phyloP scores from a whole-genome alignment of 2,113 vertebrate genomes.

The Todiramphus saurophagus region DNA sequence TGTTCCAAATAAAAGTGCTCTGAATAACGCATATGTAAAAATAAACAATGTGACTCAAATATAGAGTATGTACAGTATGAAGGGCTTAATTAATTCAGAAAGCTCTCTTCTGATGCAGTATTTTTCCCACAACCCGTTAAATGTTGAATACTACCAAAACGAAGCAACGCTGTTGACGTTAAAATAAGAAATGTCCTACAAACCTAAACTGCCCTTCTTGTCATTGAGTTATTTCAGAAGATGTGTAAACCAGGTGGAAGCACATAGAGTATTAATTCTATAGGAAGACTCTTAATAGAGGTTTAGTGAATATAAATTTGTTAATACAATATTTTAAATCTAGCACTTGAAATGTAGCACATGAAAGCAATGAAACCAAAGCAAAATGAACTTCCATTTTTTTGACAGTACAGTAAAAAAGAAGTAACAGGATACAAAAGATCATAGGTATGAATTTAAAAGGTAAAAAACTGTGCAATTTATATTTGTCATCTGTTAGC shows the following conservation, averaged over 20 bases:
- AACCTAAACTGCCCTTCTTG: background rate
- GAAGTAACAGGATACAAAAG: background rate
- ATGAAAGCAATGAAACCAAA: background rate
- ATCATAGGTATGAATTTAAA: background rate
- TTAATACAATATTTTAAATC: background rate
- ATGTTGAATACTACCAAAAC: slow-evolving; percentile 8
- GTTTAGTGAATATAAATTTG: background rate
- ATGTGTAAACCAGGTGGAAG: background rate
- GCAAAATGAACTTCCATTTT: background rate
- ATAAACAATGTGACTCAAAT: background rate
- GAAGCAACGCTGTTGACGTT: background rate
- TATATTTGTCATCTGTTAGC: background rate
- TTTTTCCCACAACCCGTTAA: slow-evolving; percentile 1
- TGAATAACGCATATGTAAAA: slow-evolving; percentile 19
- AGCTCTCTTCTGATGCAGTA: background rate
- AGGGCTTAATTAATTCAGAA: slow-evolving; percentile 3
- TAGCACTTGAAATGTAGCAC: background rate
- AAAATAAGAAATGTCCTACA: background rate
- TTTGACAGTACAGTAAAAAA: background rate
- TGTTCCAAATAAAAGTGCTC: background rate
- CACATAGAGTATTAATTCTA: background rate
- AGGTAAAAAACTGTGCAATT: background rate
- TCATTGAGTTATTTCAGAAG: background rate
- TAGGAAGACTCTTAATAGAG: background rate
- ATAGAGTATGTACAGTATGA: background rate